Base-by-base conservation (phyloP, 2,113 vertebrate species). In the Cephalopholis sonnerati region DNA sequence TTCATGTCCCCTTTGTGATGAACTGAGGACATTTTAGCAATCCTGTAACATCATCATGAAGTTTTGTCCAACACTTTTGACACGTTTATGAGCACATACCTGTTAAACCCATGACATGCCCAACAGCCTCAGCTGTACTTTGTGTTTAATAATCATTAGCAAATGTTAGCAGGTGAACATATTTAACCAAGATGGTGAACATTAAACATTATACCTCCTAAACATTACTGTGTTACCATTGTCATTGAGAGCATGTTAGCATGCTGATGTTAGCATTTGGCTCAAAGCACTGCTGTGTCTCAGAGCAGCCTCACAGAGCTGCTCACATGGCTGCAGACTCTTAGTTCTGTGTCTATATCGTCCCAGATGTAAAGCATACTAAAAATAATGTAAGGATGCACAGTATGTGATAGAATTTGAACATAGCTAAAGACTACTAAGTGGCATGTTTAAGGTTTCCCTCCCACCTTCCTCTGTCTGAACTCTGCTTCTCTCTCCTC, bases 401-500 rank as follows among this genome's bases (percentile, higher is more conserved):
- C 48, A 29, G 12, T 24, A 46, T n/a, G 39, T 59, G n/a, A 59
- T 44, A 44, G 1, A n/a, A 62, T 61, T 20, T n/a, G 32, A 51
- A 36, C 27, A 75, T 68, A 72, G 36, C 63, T 69, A 17, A 68
- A 76, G 58, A 72, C 17, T 18, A 16, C n/a, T 53, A 22, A 32
- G 65, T 74, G 70, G 2, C 39, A 41, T 67, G 80, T 27, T 70
- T n/a, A 48, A 36, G 44, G 62, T 82, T 74, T 81, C 27, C 44
- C 61, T 73, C 55, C 67, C 44, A 17, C 46, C 36, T 54, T 72
- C n/a, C 72, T 61, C 39, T 74, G 36, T 79, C 76, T 86, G 58
- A 79, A 79, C 78, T 74, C 65, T n/a, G 3, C 58, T 63, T 32
- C 57, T 57, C 77, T 77, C 75, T 79, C 65, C 64, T 82, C 72